Percentiles rank a stretch among this genome's conserved stretches.
These are phyloP conservation scores for Sinelater perroti DNA, from an alignment of 2,888 invertebrate genomes.

Conservation along the genomic window DNA sequence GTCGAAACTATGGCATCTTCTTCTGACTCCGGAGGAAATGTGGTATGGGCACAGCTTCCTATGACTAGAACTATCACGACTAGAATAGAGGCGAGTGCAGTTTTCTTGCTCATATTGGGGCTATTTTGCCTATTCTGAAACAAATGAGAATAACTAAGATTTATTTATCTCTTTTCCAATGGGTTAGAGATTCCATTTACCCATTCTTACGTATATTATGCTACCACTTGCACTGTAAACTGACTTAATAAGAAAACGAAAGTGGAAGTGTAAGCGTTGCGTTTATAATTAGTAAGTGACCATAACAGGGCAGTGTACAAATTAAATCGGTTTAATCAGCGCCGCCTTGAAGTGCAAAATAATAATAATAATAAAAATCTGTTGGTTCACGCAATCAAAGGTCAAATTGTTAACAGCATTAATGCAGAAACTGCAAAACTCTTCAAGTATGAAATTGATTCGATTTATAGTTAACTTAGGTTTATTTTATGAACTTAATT, in stretches of 20 bases:
- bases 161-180: background rate
- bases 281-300: background rate
- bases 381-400: conserved; percentile 1
- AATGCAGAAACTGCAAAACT: background rate
- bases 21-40: background rate
- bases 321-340: background rate
- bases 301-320: background rate
- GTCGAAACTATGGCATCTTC: background rate
- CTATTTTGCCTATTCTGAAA: conserved; percentile 4
- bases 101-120: no score
- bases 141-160: background rate
- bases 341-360: background rate
- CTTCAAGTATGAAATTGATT: background rate
- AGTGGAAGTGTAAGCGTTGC: background rate
- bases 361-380: no score
- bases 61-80: background rate
- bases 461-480: no score
- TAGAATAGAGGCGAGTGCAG: background rate
- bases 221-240: background rate
- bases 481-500: no score
- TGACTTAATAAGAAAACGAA: background rate
- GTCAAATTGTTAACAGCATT: background rate
- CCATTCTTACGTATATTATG: background rate
- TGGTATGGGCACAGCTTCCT: background rate
- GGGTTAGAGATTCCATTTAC: background rate